Percentiles rank a stretch among this genome's conserved stretches.
Evolutionary conservation across 2,113 vertebrate species (phyloP).

Genomic region (Aspiorhynchus laticeps): DNA sequence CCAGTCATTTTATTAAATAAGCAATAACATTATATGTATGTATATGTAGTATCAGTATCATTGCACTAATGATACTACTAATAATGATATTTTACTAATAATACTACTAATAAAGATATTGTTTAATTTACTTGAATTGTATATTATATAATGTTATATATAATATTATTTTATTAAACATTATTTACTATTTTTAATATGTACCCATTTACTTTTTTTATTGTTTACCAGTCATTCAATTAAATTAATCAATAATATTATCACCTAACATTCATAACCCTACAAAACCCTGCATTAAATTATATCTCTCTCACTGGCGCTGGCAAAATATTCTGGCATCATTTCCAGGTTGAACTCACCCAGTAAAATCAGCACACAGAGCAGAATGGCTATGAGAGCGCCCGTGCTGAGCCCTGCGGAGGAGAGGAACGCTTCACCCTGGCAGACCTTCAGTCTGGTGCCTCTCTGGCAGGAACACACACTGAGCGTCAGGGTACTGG

Average conservation of each 20-base stretch:
- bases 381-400: slow-evolving; percentile 86
- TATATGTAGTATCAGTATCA: too few species aligned
- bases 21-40: too few species aligned
- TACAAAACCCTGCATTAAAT: not conserved
- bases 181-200: too few species aligned
- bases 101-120: too few species aligned
- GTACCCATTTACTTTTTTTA: too few species aligned
- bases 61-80: too few species aligned
- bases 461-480: slow-evolving; percentile 84
- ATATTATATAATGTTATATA: too few species aligned
- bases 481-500: slow-evolving; percentile 81
- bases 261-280: not conserved
- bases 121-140: too few species aligned
- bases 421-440: slow-evolving; percentile 84
- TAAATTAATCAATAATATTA: not conserved
- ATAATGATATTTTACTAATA: too few species aligned
- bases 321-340: not conserved
- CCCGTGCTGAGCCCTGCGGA: slow-evolving; percentile 86
- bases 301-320: not conserved
- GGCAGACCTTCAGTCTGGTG: slow-evolving; percentile 81
- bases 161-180: too few species aligned
- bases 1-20: too few species aligned
- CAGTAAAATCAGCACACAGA: slow-evolving; percentile 85
- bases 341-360: slow-evolving; percentile 70
- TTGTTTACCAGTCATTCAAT: not conserved